phyloP scores from a whole-genome alignment of 2,888 invertebrate species.

The Philereme vetulata region DNA sequence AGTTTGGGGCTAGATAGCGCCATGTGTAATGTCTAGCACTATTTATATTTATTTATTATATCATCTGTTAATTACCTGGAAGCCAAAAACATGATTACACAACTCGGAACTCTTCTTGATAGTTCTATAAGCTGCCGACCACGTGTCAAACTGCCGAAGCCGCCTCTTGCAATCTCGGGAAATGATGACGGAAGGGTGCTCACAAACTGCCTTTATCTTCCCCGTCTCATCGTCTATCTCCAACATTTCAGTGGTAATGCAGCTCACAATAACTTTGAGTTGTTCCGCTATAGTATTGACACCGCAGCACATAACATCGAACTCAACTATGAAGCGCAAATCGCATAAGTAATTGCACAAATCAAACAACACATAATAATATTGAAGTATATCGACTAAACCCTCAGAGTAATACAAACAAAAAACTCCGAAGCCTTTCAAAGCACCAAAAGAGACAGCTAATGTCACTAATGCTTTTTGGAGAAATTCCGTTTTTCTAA shows the following conservation, averaged over 20 bases:
- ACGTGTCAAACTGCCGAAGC: constrained; percentile 38
- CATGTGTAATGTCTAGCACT: too few relatives aligned
- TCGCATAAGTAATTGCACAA: constrained; percentile 5
- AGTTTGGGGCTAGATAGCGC: too few relatives aligned
- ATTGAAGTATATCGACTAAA: not conserved
- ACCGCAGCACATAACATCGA: constrained; percentile 14
- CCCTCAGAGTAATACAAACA: not conserved
- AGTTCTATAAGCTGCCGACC: constrained; percentile 46
- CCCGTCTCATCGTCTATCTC: not conserved
- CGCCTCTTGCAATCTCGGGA: constrained; percentile 4
- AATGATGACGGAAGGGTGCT: constrained; percentile 8
- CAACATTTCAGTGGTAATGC: not conserved
- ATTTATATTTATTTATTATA: too few relatives aligned
- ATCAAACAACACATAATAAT: not conserved
- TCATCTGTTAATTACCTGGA: too few relatives aligned
- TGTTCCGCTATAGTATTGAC: constrained; percentile 12
- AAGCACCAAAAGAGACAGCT: not conserved
- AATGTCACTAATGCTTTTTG: not conserved
- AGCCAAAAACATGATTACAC: constrained; percentile 43
- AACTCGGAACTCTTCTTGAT: constrained; percentile 43
- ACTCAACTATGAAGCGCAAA: constrained; percentile 17
- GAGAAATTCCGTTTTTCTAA: not conserved
- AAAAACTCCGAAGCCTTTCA: not conserved
- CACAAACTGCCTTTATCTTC: constrained; percentile 1
- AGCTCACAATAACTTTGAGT: not conserved